These are phyloP conservation scores for Syrrhaptes paradoxus DNA, from an alignment of 2,113 vertebrate species.

Conservation along the genomic window DNA sequence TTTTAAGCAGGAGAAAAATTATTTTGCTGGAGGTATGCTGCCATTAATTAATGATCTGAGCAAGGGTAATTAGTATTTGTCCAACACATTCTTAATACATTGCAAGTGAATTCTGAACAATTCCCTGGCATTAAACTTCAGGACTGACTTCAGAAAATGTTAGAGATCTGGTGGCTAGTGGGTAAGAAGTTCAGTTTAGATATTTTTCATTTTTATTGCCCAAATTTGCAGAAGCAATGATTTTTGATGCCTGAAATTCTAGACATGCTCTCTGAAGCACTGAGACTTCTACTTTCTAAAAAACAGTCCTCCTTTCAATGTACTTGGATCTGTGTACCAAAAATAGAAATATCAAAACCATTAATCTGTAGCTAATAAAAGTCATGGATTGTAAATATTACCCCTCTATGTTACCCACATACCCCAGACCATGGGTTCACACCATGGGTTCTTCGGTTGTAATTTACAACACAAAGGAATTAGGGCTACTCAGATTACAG, in stretches of 20 bases:
- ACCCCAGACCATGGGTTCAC: neutral
- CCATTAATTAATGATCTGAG: neutral
- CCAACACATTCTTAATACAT: neutral
- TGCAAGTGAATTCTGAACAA: neutral
- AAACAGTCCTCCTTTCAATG: neutral
- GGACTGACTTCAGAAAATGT: neutral
- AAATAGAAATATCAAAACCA: neutral
- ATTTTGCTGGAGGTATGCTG: neutral
- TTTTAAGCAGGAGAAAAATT: neutral
- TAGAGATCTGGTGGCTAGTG: neutral
- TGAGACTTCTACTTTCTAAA: neutral
- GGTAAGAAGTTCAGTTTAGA: neutral
- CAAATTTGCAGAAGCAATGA: neutral
- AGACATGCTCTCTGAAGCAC: neutral
- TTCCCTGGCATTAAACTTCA: neutral
- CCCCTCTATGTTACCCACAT: neutral
- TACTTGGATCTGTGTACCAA: neutral
- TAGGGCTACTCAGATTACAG: neutral
- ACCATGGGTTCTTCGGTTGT: neutral
- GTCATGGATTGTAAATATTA: neutral
- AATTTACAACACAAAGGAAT: neutral
- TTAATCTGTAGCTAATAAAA: neutral
- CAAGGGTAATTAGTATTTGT: neutral
- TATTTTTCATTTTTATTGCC: neutral
- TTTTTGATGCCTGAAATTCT: neutral